A percentile compares a stretch with the other conserved stretches of the same genome.
phyloP scores from a whole-genome alignment of 2,888 invertebrate species.

The Archips xylosteana region DNA sequence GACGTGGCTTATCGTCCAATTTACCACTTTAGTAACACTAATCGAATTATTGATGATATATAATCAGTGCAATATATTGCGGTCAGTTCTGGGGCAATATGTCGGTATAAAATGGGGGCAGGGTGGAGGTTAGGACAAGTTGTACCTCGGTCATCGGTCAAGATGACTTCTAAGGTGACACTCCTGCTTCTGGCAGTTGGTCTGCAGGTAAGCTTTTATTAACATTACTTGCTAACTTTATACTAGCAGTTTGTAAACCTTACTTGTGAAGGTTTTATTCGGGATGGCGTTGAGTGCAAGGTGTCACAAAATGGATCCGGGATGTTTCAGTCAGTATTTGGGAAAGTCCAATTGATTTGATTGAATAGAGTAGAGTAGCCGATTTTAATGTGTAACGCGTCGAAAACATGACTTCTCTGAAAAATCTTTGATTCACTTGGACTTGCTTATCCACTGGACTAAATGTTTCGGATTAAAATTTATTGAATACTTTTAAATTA shows the following conservation, averaged over 20 bases:
- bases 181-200: constrained; percentile 60
- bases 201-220: constrained; percentile 59
- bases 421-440: too few species aligned
- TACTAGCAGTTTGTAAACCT: too few species aligned
- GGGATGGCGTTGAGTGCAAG: neutral
- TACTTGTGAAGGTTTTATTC: neutral
- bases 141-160: constrained; percentile 57
- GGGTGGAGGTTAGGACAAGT: constrained; percentile 50
- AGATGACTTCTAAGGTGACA: constrained; percentile 59
- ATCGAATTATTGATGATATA: constrained; percentile 51
- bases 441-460: too few species aligned
- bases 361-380: too few species aligned
- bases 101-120: constrained; percentile 63
- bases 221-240: too few species aligned
- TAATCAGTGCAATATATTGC: constrained; percentile 53
- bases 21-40: constrained; percentile 15
- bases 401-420: too few species aligned
- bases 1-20: constrained; percentile 34
- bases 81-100: constrained; percentile 62
- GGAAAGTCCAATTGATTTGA: too few species aligned
- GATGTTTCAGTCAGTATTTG: too few species aligned
- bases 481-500: neutral
- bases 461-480: neutral
- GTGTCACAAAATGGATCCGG: too few species aligned
- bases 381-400: too few species aligned